Evolutionary conservation across 2,113 vertebrate genomes (phyloP).

Genomic region (Calonectris borealis): DNA sequence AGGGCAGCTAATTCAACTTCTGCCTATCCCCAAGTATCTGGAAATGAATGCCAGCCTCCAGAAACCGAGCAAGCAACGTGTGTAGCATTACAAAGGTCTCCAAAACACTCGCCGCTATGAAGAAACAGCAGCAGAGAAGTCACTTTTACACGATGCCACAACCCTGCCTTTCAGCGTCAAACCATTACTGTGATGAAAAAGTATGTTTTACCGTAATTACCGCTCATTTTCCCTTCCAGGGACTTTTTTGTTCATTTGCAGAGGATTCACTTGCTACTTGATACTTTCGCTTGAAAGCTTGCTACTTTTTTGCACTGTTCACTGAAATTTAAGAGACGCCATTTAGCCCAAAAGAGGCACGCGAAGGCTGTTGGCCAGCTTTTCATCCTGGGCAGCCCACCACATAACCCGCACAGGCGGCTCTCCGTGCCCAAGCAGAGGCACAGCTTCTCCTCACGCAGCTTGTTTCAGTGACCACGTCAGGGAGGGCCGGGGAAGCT

Average conservation of each 20-base stretch:
- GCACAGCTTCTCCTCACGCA: not conserved
- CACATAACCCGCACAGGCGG: not conserved
- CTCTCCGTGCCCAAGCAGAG: rapidly evolving
- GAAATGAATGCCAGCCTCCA: not conserved
- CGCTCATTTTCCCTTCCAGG: slow-evolving; percentile 24
- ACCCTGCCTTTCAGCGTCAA: not conserved
- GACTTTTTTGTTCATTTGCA: not conserved
- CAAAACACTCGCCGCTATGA: not conserved
- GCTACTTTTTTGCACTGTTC: not conserved
- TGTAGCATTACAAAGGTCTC: not conserved
- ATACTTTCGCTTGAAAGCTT: not conserved
- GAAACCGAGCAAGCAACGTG: not conserved
- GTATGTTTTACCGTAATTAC: not conserved
- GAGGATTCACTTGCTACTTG: not conserved
- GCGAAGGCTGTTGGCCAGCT: not conserved
- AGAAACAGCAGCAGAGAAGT: not conserved
- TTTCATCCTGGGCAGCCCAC: not conserved
- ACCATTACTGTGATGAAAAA: slow-evolving; percentile 10
- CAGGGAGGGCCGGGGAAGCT: not conserved
- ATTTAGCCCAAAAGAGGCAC: not conserved
- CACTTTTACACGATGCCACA: not conserved
- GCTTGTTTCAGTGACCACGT: not conserved
- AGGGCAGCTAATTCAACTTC: not conserved
- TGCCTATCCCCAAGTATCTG: not conserved
- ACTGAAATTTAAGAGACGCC: not conserved